These are phyloP conservation scores for Zophobas morio DNA, from an alignment of 1,140 invertebrate genomes.

Conservation along the genomic window DNA sequence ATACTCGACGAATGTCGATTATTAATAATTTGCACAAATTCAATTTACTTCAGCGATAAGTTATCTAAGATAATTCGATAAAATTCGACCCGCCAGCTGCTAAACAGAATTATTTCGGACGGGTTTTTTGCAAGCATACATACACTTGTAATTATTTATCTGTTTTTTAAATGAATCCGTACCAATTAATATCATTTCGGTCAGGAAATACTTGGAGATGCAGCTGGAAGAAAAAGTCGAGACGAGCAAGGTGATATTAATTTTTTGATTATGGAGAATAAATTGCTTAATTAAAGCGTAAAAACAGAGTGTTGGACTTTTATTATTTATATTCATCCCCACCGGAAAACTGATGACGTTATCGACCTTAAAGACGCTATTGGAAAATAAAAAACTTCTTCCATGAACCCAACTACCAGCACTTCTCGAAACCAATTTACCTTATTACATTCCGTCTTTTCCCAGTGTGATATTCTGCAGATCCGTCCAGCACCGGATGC, in stretches of 20 bases:
- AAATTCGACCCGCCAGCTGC: slow-evolving; percentile 3
- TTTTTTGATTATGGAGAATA: not conserved
- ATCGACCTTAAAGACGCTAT: too few relatives aligned
- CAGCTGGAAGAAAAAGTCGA: slow-evolving; percentile 17
- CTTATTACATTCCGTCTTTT: not conserved
- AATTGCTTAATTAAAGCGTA: too few relatives aligned
- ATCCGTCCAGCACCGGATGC: slow-evolving; percentile 26
- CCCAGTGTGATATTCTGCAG: too few relatives aligned
- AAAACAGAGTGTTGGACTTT: too few relatives aligned
- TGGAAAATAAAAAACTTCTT: too few relatives aligned
- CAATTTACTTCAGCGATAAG: not conserved
- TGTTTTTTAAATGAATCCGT: slow-evolving; percentile 38
- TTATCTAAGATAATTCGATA: not conserved
- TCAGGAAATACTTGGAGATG: slow-evolving; percentile 11
- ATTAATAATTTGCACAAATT: slow-evolving; percentile 14
- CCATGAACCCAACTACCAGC: too few relatives aligned
- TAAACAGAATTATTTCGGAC: slow-evolving; percentile 2
- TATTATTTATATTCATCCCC: too few relatives aligned
- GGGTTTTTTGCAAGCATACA: slow-evolving; percentile 20
- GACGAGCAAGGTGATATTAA: not conserved
- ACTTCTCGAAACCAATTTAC: not conserved
- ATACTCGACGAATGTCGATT: not conserved
- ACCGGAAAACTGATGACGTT: too few relatives aligned
- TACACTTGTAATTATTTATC: slow-evolving; percentile 19
- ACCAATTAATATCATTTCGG: slow-evolving; percentile 24